These are phyloP conservation scores for Camponotus fellah DNA, from an alignment of 2,888 invertebrate species.

Conservation along the genomic window DNA sequence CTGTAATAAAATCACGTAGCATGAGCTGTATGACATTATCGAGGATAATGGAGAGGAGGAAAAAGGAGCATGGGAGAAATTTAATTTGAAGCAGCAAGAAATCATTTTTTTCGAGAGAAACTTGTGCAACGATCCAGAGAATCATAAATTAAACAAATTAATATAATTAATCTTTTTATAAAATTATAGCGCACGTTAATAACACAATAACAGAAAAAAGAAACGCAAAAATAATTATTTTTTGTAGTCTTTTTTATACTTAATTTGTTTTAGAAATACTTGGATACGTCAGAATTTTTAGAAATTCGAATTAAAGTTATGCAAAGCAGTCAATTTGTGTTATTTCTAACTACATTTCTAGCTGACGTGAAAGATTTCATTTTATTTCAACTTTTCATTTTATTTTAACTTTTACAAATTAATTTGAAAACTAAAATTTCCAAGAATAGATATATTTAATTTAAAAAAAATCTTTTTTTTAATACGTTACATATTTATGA, in stretches of 20 bases:
- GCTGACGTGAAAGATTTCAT: background rate
- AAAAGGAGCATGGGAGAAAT: background rate
- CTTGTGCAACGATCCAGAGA: background rate
- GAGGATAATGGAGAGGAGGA: background rate
- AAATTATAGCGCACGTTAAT: background rate
- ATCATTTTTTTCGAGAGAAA: background rate
- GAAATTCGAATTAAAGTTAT: background rate
- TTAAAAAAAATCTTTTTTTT: background rate
- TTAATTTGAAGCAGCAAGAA: background rate
- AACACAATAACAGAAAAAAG: background rate
- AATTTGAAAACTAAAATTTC: background rate
- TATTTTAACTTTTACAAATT: background rate
- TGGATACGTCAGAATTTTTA: background rate
- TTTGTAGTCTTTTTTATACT: background rate
- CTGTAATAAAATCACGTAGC: conserved; percentile 30
- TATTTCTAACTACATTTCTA: background rate
- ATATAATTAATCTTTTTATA: background rate
- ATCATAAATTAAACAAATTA: background rate
- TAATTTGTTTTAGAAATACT: background rate
- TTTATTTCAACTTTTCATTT: background rate
- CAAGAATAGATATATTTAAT: background rate
- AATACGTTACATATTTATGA: background rate
- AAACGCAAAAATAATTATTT: background rate
- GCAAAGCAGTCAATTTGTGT: background rate
- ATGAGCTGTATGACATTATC: background rate